A percentile compares a stretch with the other conserved stretches of the same genome.
phyloP scores from a whole-genome alignment of 2,113 vertebrate genomes.

The Notarius quadriscutis region DNA sequence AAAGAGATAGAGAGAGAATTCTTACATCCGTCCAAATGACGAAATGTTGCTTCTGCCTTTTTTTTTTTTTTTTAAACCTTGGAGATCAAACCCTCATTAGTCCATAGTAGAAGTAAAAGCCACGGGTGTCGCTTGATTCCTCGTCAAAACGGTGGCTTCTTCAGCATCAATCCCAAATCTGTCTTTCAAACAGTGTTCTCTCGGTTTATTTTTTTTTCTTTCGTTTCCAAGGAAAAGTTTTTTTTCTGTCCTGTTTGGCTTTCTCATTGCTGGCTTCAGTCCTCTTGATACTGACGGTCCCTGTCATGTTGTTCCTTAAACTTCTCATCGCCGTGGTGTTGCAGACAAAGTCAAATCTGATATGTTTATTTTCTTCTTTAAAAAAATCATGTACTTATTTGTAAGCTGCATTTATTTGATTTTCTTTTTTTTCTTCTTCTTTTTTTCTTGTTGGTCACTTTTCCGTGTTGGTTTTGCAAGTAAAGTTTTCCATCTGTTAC shows the following conservation, averaged over 20 bases:
- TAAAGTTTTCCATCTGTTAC: slow-evolving; percentile 52
- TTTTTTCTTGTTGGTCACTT: slow-evolving; percentile 35
- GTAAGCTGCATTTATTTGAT: slow-evolving; percentile 1
- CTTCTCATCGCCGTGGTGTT: slow-evolving; percentile 37
- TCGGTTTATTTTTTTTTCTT: neutral
- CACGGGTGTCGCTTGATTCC: slow-evolving; percentile 19
- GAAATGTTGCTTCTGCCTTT: slow-evolving; percentile 15
- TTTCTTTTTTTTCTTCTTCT: slow-evolving; percentile 6
- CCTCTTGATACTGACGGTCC: slow-evolving; percentile 27
- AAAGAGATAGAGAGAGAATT: slow-evolving; percentile 58
- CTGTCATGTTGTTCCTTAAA: slow-evolving; percentile 15
- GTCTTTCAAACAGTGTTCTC: slow-evolving; percentile 21
- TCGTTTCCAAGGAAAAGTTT: slow-evolving; percentile 23
- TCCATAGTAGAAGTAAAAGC: slow-evolving; percentile 47
- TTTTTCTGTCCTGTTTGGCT: slow-evolving; percentile 18
- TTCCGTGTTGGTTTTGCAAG: slow-evolving; percentile 43
- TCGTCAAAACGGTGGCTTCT: slow-evolving; percentile 18
- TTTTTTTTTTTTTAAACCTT: slow-evolving; percentile 25
- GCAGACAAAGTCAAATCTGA: slow-evolving; percentile 42
- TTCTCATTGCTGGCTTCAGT: slow-evolving; percentile 36
- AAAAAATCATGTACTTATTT: slow-evolving; percentile 10
- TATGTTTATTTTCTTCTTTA: slow-evolving; percentile 34
- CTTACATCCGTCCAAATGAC: slow-evolving; percentile 65
- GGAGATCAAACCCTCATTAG: slow-evolving; percentile 52
- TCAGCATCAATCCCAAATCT: neutral